Percentiles rank a stretch among this genome's conserved stretches.
These are phyloP conservation scores for Tillus elongatus DNA, from an alignment of 2,888 invertebrate species.

Conservation along the genomic window DNA sequence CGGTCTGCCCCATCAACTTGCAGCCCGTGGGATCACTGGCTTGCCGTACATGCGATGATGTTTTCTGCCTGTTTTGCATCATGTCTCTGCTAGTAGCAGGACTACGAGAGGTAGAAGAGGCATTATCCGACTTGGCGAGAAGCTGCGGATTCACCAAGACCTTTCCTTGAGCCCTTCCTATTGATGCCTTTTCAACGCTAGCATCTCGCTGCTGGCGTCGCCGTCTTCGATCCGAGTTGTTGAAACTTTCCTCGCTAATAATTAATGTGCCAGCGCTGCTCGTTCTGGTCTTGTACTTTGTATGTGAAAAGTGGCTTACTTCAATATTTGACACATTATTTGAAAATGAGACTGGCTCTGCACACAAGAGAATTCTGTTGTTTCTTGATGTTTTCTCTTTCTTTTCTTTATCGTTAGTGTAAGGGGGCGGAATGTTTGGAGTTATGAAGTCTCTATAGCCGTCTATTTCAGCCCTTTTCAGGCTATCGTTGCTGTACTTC, in stretches of 20 bases:
- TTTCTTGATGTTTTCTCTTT: constrained; percentile 9
- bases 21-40: constrained; percentile 16
- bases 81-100: constrained; percentile 11
- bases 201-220: constrained; percentile 27
- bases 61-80: no score
- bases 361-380: constrained; percentile 17
- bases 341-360: constrained; percentile 22
- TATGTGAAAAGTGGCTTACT: constrained; percentile 18
- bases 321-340: constrained; percentile 21
- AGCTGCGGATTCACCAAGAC: no score
- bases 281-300: constrained; percentile 43
- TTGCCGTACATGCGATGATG: constrained; percentile 13
- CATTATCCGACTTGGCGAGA: background rate
- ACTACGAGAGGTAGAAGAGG: constrained; percentile 1
- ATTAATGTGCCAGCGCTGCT: constrained; percentile 48
- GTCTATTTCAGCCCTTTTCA: constrained; percentile 32
- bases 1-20: no score
- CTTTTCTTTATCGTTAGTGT: constrained; percentile 4
- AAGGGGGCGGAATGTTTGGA: constrained; percentile 13
- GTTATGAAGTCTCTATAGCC: constrained; percentile 33
- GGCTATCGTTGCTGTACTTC: constrained; percentile 30
- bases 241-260: constrained; percentile 44
- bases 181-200: constrained; percentile 8
- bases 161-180: constrained; percentile 4
- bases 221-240: constrained; percentile 19